phyloP scores from a whole-genome alignment of 2,888 invertebrate genomes.

The Brachylomia viminalis region DNA sequence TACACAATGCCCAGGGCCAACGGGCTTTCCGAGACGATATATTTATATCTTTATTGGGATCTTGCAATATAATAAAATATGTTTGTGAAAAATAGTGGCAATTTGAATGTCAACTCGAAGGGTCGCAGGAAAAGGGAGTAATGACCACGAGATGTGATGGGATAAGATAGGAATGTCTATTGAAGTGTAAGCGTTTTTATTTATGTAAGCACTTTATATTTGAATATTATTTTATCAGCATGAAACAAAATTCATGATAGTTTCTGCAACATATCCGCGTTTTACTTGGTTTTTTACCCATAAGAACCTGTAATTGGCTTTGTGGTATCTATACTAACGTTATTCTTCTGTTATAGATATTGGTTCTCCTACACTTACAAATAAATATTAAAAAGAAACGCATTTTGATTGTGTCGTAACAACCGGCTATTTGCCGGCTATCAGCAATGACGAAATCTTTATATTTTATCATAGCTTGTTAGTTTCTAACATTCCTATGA shows the following conservation, averaged over 20 bases:
- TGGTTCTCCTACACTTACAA: no score
- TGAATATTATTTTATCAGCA: not conserved
- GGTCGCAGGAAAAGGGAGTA: slow-evolving; percentile 56
- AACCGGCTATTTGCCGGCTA: no score
- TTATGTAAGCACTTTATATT: slow-evolving; percentile 23
- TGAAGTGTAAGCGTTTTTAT: slow-evolving; percentile 27
- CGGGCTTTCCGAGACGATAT: slow-evolving; percentile 75
- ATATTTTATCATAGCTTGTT: not conserved
- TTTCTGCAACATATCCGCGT: not conserved
- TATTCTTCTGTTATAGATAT: no score
- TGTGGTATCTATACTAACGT: no score
- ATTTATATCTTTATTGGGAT: slow-evolving; percentile 81
- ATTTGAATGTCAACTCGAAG: slow-evolving; percentile 66
- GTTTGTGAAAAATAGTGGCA: slow-evolving; percentile 69
- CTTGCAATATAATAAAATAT: slow-evolving; percentile 76
- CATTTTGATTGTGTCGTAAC: no score
- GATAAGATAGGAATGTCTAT: slow-evolving; percentile 46
- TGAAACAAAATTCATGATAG: no score
- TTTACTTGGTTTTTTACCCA: no score
- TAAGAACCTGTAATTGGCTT: no score
- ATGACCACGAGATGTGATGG: slow-evolving; percentile 61
- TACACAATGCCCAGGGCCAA: slow-evolving; percentile 80
- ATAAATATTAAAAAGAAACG: not conserved
- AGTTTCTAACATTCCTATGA: not conserved
- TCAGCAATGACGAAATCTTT: not conserved